These are phyloP conservation scores for Apis mellifera DNA, from an alignment of 1,140 invertebrate species.

Conservation along the genomic window DNA sequence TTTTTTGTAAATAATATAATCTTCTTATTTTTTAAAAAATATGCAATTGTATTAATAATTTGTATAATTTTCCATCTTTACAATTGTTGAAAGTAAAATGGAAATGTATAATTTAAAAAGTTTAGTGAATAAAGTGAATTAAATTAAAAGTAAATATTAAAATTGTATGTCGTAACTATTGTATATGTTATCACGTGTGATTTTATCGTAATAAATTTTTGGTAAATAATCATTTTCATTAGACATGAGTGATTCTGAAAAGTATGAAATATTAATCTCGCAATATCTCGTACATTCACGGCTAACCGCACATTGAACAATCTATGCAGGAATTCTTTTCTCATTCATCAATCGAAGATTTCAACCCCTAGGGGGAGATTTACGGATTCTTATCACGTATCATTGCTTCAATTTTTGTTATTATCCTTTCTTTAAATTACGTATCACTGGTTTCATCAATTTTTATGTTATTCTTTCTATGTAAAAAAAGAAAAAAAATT, in stretches of 20 bases:
- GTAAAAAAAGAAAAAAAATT: too few relatives aligned
- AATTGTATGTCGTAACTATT: not conserved
- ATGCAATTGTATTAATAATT: too few relatives aligned
- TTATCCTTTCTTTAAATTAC: not conserved
- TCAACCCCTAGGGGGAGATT: conserved; percentile 1
- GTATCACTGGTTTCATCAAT: not conserved
- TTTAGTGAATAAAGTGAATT: too few relatives aligned
- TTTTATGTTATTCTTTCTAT: not conserved
- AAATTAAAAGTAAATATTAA: too few relatives aligned
- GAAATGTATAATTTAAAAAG: too few relatives aligned
- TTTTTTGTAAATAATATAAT: too few relatives aligned
- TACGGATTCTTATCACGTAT: conserved; percentile 14
- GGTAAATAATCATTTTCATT: not conserved
- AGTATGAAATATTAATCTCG: conserved; percentile 39
- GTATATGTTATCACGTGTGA: not conserved
- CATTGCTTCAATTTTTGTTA: not conserved
- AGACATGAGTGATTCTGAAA: not conserved
- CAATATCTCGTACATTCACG: conserved; percentile 63
- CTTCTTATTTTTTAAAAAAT: too few relatives aligned
- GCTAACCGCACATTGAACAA: conserved; percentile 70
- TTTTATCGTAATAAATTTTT: not conserved
- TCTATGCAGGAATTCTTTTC: conserved; percentile 64
- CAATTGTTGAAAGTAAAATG: too few relatives aligned
- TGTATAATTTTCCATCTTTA: too few relatives aligned
- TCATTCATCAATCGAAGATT: conserved; percentile 33